These are phyloP conservation scores for Clarias macrocephalus DNA, from an alignment of 2,113 vertebrate species.

Conservation along the genomic window DNA sequence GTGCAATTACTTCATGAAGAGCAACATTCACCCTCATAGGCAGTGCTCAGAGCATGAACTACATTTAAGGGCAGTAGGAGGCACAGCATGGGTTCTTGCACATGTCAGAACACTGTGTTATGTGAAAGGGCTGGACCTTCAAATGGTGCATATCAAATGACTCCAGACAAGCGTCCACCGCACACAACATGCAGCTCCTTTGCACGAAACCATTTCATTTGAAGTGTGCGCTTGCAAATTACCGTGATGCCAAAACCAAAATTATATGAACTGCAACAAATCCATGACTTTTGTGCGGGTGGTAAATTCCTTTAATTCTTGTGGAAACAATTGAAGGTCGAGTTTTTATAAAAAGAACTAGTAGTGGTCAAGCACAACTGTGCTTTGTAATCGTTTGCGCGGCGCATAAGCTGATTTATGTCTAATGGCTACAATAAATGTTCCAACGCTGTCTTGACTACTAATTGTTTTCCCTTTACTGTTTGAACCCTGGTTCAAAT, in stretches of 20 bases:
- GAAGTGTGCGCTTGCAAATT: slow-evolving; percentile 76
- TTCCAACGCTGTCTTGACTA: slow-evolving; percentile 35
- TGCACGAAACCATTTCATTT: slow-evolving; percentile 70
- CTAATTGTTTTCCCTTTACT: slow-evolving; percentile 29
- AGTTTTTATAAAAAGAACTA: slow-evolving; percentile 75
- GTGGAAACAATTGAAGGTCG: slow-evolving; percentile 78
- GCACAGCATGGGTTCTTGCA: slow-evolving; percentile 27
- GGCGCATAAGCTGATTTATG: slow-evolving; percentile 67
- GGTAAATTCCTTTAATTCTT: slow-evolving; percentile 80
- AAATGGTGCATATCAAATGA: slow-evolving; percentile 70
- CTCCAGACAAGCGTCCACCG: slow-evolving; percentile 58
- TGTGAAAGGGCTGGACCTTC: slow-evolving; percentile 54
- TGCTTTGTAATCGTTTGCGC: slow-evolving; percentile 76
- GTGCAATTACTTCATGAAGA: slow-evolving; percentile 13
- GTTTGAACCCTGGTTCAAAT: slow-evolving; percentile 27
- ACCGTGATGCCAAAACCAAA: slow-evolving; percentile 83
- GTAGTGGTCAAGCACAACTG: slow-evolving; percentile 70
- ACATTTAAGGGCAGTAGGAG: slow-evolving; percentile 41
- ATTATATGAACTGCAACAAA: slow-evolving; percentile 85
- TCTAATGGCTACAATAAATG: slow-evolving; percentile 66
- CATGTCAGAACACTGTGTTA: slow-evolving; percentile 60
- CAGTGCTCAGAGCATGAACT: slow-evolving; percentile 24
- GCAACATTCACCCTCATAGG: neutral
- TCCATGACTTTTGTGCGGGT: slow-evolving; percentile 75
- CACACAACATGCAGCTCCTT: slow-evolving; percentile 58